phyloP scores from a whole-genome alignment of 2,113 vertebrate genomes.

The Calidris pygmaea region DNA sequence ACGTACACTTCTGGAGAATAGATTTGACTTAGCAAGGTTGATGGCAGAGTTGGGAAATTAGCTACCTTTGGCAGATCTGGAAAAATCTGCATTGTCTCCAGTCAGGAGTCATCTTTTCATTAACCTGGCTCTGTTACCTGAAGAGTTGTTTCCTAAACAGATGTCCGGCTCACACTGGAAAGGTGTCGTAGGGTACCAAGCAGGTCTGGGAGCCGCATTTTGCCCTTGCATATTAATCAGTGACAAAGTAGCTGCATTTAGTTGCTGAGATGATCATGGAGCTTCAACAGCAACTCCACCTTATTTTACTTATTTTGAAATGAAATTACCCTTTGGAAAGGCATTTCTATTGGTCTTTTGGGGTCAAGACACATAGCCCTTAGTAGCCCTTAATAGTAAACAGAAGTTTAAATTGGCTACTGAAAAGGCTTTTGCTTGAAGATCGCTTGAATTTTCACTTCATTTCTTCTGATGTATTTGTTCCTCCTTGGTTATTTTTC shows the following conservation, averaged over 20 bases:
- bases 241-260: background rate
- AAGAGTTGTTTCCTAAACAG: background rate
- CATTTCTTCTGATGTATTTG: background rate
- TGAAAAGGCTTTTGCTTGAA: background rate
- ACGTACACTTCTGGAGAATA: background rate
- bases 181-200: background rate
- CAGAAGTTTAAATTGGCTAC: background rate
- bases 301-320: background rate
- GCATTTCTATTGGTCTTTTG: background rate
- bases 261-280: background rate
- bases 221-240: background rate
- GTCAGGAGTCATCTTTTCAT: background rate
- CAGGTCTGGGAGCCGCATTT: background rate
- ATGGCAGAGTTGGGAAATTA: background rate
- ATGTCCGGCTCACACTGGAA: background rate
- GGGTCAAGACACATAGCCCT: background rate
- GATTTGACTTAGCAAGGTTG: background rate
- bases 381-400: background rate
- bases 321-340: background rate
- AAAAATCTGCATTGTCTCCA: background rate
- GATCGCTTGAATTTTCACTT: background rate
- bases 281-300: background rate
- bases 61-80: background rate
- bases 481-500: background rate
- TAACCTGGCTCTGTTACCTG: background rate